Base-by-base conservation (phyloP, 2,888 invertebrate species). In the Torymus texanus region DNA sequence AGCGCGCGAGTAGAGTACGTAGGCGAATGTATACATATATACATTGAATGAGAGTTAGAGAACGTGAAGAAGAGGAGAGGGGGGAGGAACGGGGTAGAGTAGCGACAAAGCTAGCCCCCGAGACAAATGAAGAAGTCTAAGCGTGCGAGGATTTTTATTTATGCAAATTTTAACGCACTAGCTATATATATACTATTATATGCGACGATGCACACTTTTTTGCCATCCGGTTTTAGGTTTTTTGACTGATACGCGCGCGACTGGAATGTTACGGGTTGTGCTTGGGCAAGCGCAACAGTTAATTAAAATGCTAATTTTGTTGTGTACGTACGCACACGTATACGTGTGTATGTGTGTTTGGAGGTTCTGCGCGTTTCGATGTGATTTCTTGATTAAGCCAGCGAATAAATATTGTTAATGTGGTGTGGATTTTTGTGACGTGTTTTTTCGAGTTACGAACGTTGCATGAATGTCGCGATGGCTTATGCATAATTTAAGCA, bases 61-160 rank as follows among this genome's bases (percentile, higher is more conserved):
- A 41, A 41, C 41, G 8, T 29, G 41, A 1, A 21, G 21, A 21
- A 61, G 63, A 14, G n/a, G 21, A 16, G 16, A 2, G n/a, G 58
- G 2, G 65, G 18, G 51, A n/a, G 72, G 71, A 73, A 73, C 56
- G 61, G 56, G 63, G 51, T 53, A 75, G 70, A 79, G 66, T 58
- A 72, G 71, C 75, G 77, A 66, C 76, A 77, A 77, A 77, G 80
- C 62, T 53, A 73, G 63, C 58, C 68, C 74, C 59, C 63, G 75
- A 75, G 77, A 81, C 79, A 81, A 79, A 79, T 78, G 79, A 79
- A 81, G 70, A 79, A 77, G 79, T 74, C 74, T 66, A 68, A 78
- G 72, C 55, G 71, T 59, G n/a, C 29, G 56, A 41, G 59, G 75
- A 76, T 79, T 81, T 81, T 79, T 81, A 77, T 81, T 81, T 75